These are phyloP conservation scores for Arbacia lixula DNA, from an alignment of 53 echinoderm and acorn worm species.

Conservation along the genomic window DNA sequence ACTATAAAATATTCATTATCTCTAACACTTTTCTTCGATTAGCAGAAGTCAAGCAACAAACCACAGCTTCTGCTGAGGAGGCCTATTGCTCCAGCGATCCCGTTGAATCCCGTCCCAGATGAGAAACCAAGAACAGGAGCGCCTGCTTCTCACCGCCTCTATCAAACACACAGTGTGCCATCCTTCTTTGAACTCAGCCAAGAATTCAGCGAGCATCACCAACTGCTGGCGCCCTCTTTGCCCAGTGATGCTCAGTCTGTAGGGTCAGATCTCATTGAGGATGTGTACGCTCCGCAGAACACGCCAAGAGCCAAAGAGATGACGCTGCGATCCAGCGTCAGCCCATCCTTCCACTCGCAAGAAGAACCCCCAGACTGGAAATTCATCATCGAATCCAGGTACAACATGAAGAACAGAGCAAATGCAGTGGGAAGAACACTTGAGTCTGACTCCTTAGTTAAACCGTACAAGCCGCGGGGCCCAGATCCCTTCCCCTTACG, in stretches of 20 bases:
- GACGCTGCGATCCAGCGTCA: constrained; percentile 13
- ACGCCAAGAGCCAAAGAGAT: constrained; percentile 72
- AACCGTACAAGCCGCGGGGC: constrained; percentile 94
- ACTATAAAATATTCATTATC: too few species aligned
- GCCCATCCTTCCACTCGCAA: neutral
- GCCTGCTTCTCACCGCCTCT: constrained; percentile 7
- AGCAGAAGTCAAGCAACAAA: constrained; percentile 55
- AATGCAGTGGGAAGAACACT: constrained; percentile 57
- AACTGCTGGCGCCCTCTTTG: constrained; percentile 60
- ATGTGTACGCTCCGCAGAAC: constrained; percentile 84
- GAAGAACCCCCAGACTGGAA: constrained; percentile 65
- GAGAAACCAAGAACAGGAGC: constrained; percentile 60
- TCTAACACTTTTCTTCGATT: neutral
- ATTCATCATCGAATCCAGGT: constrained; percentile 83
- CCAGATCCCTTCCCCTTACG: constrained; percentile 89
- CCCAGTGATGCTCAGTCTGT: constrained; percentile 89
- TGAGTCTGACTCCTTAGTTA: constrained; percentile 77
- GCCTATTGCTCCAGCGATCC: constrained; percentile 77
- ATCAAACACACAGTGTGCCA: constrained; percentile 41
- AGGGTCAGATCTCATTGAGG: constrained; percentile 74
- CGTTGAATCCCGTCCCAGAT: constrained; percentile 52
- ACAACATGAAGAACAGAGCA: constrained; percentile 61
- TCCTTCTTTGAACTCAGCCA: constrained; percentile 52
- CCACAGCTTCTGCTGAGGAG: constrained; percentile 68
- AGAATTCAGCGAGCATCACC: constrained; percentile 49